Evolutionary conservation across 1,140 invertebrate species (phyloP).

Genomic region (Brachionus angularis): DNA sequence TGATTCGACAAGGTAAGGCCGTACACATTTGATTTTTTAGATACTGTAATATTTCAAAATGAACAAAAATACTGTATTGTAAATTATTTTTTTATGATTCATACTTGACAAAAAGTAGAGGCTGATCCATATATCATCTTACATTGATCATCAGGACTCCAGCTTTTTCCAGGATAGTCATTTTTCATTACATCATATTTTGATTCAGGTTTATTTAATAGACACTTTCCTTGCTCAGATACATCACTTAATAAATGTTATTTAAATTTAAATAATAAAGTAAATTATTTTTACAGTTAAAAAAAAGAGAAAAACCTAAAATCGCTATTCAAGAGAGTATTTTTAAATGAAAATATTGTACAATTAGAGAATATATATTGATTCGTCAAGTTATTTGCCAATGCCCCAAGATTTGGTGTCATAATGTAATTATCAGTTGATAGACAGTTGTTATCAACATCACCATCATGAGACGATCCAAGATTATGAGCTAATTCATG

Average conservation of each 20-base stretch:
- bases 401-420: not conserved
- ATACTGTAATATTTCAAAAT: not conserved
- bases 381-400: not conserved
- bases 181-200: not conserved
- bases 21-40: not conserved
- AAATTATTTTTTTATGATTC: not conserved
- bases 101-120: not conserved
- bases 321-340: not conserved
- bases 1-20: not conserved
- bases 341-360: not conserved
- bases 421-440: not conserved
- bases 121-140: not conserved
- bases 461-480: not conserved
- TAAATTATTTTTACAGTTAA: not conserved
- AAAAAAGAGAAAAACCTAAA: not conserved
- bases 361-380: not conserved
- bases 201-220: not conserved
- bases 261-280: not conserved
- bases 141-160: not conserved
- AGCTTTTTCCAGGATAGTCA: not conserved
- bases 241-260: too few relatives aligned
- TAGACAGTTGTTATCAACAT: not conserved
- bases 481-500: not conserved
- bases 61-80: not conserved
- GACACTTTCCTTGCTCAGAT: not conserved